phyloP scores from a whole-genome alignment of 1,140 invertebrate genomes.

The Bombus waltoni region DNA sequence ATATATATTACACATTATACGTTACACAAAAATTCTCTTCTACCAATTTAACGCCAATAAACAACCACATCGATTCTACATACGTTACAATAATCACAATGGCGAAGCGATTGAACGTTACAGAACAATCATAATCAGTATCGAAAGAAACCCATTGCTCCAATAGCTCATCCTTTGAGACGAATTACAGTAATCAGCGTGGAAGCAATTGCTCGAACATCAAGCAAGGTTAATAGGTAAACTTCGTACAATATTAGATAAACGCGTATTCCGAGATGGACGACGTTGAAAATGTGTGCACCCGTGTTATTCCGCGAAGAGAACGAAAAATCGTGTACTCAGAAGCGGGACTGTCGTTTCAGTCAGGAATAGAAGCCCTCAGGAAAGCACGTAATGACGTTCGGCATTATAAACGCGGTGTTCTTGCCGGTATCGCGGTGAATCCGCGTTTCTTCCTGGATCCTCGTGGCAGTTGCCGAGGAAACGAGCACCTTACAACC shows the following conservation, averaged over 20 bases:
- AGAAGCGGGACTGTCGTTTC: not conserved
- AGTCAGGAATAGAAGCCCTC: constrained; percentile 6
- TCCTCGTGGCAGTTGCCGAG: constrained; percentile 51
- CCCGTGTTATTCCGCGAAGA: not conserved
- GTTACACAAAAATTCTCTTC: not conserved
- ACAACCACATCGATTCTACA: not conserved
- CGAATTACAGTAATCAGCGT: constrained; percentile 1
- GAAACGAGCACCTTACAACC: constrained; percentile 59
- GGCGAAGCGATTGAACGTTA: no score
- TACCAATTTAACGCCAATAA: not conserved
- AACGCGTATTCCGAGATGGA: not conserved
- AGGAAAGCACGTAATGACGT: constrained; percentile 27
- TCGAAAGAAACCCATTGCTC: not conserved
- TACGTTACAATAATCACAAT: not conserved
- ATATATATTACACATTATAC: no score
- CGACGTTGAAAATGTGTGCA: not conserved
- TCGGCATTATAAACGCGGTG: constrained; percentile 21
- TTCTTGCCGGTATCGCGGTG: constrained; percentile 24
- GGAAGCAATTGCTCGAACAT: not conserved
- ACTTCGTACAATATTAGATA: no score
- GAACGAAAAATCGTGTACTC: not conserved
- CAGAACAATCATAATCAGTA: not conserved
- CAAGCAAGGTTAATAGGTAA: not conserved
- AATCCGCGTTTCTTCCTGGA: constrained; percentile 58
- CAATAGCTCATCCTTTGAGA: not conserved